Percentiles rank a stretch among this genome's conserved stretches.
phyloP scores from a whole-genome alignment of 35 echinoderm and acorn worm species.

The Ptychodera flava region DNA sequence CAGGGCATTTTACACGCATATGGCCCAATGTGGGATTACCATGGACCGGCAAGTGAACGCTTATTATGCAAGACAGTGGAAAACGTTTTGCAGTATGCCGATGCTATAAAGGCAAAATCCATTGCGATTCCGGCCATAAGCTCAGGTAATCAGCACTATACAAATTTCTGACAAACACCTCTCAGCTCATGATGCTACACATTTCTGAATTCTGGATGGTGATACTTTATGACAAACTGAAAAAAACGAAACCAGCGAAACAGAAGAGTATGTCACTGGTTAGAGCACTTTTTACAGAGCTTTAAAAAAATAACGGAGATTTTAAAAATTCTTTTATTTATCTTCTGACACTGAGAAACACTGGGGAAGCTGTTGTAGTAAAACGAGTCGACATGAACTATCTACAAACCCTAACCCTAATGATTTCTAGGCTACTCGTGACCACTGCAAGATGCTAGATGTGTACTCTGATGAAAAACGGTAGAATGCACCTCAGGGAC shows the following conservation, averaged over 20 bases:
- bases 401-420: no score
- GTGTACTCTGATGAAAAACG: no score
- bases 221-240: not conserved
- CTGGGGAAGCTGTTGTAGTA: no score
- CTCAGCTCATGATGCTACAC: not conserved
- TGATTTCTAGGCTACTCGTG: no score
- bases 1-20: not conserved
- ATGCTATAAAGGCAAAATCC: not conserved
- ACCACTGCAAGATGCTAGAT: no score
- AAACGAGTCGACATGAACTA: no score
- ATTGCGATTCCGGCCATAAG: slow-evolving; percentile 12
- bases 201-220: not conserved
- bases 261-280: not conserved
- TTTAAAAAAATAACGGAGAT: not conserved
- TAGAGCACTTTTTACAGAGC: not conserved
- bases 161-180: not conserved
- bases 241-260: not conserved
- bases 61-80: not conserved
- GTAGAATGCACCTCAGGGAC: no score
- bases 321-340: not conserved
- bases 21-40: not conserved
- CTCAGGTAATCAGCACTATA: not conserved
- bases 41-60: not conserved
- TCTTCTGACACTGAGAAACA: no score
- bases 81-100: slow-evolving; percentile 4